A percentile compares a stretch with the other conserved stretches of the same genome.
These are phyloP conservation scores for Ranitomeya imitator DNA, from an alignment of 2,113 vertebrate genomes.

Conservation along the genomic window DNA sequence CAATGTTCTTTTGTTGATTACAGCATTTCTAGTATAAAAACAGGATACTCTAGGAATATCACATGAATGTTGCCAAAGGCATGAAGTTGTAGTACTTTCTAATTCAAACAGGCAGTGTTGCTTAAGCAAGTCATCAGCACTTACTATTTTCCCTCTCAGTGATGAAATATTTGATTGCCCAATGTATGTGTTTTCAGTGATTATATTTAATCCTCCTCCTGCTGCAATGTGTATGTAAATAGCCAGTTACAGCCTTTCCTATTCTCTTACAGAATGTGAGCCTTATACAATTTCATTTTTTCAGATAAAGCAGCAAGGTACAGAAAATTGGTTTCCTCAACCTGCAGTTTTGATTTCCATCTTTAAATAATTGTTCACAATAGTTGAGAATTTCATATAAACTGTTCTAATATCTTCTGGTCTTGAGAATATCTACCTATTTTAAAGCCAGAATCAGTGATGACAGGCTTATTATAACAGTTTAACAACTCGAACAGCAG, in stretches of 20 bases:
- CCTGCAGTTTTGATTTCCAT: slow-evolving; percentile 61
- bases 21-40: not conserved
- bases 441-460: slow-evolving; percentile 66
- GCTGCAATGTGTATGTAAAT: slow-evolving; percentile 17
- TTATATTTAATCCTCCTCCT: not conserved
- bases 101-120: not conserved
- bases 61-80: not conserved
- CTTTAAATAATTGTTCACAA: slow-evolving; percentile 61
- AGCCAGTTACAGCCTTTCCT: not conserved
- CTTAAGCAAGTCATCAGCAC: not conserved
- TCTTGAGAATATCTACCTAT: slow-evolving; percentile 63
- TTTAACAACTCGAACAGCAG: slow-evolving; percentile 64
- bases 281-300: slow-evolving; percentile 12
- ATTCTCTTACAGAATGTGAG: not conserved
- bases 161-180: not conserved
- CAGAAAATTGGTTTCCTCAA: slow-evolving; percentile 9
- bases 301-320: not conserved
- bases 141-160: not conserved
- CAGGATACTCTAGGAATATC: not conserved
- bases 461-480: slow-evolving; percentile 65
- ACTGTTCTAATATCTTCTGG: slow-evolving; percentile 62
- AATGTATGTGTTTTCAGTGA: slow-evolving; percentile 2
- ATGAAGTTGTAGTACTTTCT: not conserved
- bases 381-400: slow-evolving; percentile 53
- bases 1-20: not conserved